Base-by-base conservation (phyloP, 2,888 invertebrate species). In the Rhagium mordax region DNA sequence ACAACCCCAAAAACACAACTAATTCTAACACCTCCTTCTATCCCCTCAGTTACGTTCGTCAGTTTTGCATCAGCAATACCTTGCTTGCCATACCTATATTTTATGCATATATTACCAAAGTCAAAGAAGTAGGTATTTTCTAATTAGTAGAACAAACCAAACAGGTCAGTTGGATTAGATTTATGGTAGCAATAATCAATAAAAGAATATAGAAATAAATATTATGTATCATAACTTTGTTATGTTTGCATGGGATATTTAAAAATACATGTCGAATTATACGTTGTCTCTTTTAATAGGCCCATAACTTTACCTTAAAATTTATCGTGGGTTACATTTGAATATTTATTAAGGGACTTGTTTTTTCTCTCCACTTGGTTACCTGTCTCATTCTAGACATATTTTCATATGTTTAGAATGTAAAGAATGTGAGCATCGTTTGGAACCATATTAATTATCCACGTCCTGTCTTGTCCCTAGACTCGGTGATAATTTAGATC, bases 251-350 rank as follows among this genome's bases (percentile, higher is more conserved):
- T 75, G 75, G 75, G 74, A 81, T 78, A 83, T 85, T 41, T 41
- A 85, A 84, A 86, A 85, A 86, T 86, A 86, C 86, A 86, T 85
- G 83, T 86, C 84, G 85, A 85, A 87, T 87, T 86, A 86, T 85
- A 86, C 84, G 86, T 86, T 86, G 86, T 86, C 85, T 84, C 84
- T 85, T 86, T 86, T 87, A 87, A 87, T 85, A 84, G 85, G 86
- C 83, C 80, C 85, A 86, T 86, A 86, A 85, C 84, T 86, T 84
- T 82, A 81, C 79, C 79, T 81, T 75, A 78, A 84, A 86, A 86
- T 86, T 86, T 86, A 86, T 86, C 78, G 84, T 80, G 82, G 85
- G 84, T 83, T 81, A 80, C 83, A 85, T 86, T 85, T 86, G 85
- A 86, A 86, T 86, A 87, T 87, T 86, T 87, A 87, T 87, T 85